Conservation (phyloP, 1,140 invertebrate species). For the Charaxes varanes region DNA sequence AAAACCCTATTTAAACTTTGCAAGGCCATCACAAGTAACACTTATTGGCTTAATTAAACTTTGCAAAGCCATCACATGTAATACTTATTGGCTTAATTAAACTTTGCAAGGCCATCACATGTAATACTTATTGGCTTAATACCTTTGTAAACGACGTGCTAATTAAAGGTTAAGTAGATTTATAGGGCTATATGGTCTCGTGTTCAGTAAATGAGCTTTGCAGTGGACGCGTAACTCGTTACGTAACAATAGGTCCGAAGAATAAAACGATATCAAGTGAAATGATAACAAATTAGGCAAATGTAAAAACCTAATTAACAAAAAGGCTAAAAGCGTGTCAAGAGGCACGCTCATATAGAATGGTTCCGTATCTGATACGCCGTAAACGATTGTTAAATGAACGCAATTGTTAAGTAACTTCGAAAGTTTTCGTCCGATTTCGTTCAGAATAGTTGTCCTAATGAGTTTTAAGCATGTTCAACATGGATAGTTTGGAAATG, state of each 20-base stretch:
- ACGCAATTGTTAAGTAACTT: no score
- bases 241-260: no score
- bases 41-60: conserved; percentile 30
- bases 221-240: no score
- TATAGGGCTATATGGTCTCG: not conserved
- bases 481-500: no score
- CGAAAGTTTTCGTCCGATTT: no score
- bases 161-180: conserved; percentile 2
- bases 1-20: conserved; percentile 33
- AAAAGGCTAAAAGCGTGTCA: no score
- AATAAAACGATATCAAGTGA: not conserved
- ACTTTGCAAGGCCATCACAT: conserved; percentile 19
- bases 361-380: no score
- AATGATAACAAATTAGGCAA: not conserved
- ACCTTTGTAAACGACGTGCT: conserved; percentile 3
- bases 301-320: no score
- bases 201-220: not conserved
- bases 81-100: conserved; percentile 26
- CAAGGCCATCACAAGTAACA: conserved; percentile 7
- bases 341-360: no score
- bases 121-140: conserved; percentile 12
- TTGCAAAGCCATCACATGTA: conserved; percentile 12
- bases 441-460: no score
- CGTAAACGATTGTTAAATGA: no score
- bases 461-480: no score